Evolutionary conservation across 2,113 vertebrate species (phyloP).

Genomic region (Hystrix brachyura): DNA sequence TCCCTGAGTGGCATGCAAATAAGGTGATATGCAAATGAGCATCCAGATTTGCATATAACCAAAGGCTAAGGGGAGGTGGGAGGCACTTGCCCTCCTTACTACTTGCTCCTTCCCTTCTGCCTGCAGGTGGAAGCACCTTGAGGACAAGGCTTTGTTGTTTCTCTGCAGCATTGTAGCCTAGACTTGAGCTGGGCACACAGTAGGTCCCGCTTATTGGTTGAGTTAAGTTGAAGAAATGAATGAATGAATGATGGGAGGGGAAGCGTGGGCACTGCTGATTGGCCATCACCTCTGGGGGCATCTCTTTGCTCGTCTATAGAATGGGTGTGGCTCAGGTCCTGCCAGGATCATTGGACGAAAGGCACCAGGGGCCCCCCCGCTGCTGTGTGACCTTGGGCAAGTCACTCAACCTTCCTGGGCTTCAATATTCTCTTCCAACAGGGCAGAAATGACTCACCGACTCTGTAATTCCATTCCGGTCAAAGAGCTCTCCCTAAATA

Average conservation of each 20-base stretch:
- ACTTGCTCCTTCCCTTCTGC: not conserved
- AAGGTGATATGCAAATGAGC: not conserved
- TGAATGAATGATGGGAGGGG: not conserved
- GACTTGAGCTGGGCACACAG: not conserved
- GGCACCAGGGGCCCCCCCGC: not conserved
- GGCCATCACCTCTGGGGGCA: not conserved
- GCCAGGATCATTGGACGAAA: not conserved
- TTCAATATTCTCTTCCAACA: not conserved
- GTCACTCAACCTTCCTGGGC: not conserved
- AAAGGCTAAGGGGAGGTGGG: too few relatives aligned
- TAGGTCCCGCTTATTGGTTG: not conserved
- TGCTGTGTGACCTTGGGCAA: not conserved
- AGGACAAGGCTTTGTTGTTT: not conserved
- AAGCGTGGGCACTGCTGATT: accelerated
- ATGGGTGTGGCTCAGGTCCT: not conserved
- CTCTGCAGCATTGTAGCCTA: not conserved
- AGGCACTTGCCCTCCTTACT: not conserved
- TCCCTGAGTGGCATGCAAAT: not conserved
- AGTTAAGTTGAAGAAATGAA: not conserved
- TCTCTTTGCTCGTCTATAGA: not conserved
- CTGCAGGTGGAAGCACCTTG: not conserved
- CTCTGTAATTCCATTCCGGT: constrained; percentile 52
- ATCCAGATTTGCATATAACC: not conserved
- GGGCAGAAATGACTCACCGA: not conserved
- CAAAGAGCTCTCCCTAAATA: constrained; percentile 15